phyloP scores from a whole-genome alignment of 2,888 invertebrate genomes.

The Nysson spinosus region DNA sequence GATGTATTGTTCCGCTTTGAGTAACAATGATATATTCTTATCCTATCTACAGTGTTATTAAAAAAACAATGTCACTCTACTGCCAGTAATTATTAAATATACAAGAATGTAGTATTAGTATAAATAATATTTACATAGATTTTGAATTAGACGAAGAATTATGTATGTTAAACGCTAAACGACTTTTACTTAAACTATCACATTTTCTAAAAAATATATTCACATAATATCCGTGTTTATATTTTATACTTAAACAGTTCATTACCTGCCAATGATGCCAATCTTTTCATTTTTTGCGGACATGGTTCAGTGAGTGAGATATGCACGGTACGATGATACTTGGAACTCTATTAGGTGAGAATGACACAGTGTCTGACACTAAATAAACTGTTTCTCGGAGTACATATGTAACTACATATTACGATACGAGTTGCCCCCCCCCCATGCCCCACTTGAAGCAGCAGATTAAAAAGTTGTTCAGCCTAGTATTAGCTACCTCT shows the following conservation, averaged over 20 bases:
- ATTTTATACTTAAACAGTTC: not conserved
- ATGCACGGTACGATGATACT: not conserved
- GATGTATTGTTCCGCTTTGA: too few relatives aligned
- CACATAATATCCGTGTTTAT: conserved; percentile 2
- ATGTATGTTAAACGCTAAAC: too few relatives aligned
- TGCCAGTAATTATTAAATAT: too few relatives aligned
- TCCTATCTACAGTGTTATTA: too few relatives aligned
- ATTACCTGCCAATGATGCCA: conserved; percentile 87
- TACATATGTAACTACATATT: conserved; percentile 3
- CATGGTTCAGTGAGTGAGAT: conserved; percentile 47
- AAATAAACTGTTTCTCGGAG: not conserved
- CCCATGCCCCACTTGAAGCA: conserved; percentile 11
- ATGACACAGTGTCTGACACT: conserved; percentile 10
- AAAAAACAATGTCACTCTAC: too few relatives aligned
- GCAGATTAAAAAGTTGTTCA: not conserved
- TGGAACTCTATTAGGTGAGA: not conserved
- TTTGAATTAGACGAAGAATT: too few relatives aligned
- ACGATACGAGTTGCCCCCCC: conserved; percentile 4
- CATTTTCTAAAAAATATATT: not conserved
- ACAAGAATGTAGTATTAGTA: too few relatives aligned
- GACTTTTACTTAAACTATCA: too few relatives aligned
- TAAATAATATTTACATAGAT: too few relatives aligned
- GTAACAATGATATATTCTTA: too few relatives aligned
- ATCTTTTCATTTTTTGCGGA: conserved; percentile 82
- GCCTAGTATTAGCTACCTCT: conserved; percentile 1